phyloP scores from a whole-genome alignment of 23 tunicate species.

The Oikopleura dioica region DNA sequence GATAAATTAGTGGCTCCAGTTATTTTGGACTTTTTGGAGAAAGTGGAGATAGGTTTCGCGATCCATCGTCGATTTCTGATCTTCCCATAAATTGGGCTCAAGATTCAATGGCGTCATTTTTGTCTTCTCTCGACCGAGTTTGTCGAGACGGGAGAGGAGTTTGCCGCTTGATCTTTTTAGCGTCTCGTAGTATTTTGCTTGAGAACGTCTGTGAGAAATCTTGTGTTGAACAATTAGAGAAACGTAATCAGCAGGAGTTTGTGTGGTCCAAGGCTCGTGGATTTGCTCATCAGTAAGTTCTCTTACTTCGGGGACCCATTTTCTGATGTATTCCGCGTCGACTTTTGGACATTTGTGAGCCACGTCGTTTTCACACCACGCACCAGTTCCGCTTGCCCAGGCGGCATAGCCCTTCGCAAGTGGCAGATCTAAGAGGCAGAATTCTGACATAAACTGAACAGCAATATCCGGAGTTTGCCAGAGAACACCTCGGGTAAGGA shows the following conservation, averaged over 20 bases:
- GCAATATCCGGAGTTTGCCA: constrained; percentile 30
- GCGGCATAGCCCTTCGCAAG: background rate
- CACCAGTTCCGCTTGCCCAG: background rate
- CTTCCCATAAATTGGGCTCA: constrained; percentile 1
- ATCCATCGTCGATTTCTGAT: too few relatives aligned
- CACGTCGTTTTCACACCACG: background rate
- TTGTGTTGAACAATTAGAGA: background rate
- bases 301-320: constrained; percentile 5
- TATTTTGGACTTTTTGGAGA: too few relatives aligned
- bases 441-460: constrained; percentile 4
- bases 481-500: constrained; percentile 27
- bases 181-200: background rate
- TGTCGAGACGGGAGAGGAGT: background rate
- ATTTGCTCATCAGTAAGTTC: background rate
- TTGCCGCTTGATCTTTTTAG: background rate
- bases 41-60: too few relatives aligned
- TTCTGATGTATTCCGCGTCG: background rate
- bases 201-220: background rate
- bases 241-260: background rate
- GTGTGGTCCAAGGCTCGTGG: background rate
- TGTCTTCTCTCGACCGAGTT: background rate
- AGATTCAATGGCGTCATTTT: background rate
- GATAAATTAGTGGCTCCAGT: too few relatives aligned
- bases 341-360: constrained; percentile 9
- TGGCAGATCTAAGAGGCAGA: background rate